A percentile compares a stretch with the other conserved stretches of the same genome.
phyloP scores from a whole-genome alignment of 2,888 invertebrate species.

The Andrena trimmerana region DNA sequence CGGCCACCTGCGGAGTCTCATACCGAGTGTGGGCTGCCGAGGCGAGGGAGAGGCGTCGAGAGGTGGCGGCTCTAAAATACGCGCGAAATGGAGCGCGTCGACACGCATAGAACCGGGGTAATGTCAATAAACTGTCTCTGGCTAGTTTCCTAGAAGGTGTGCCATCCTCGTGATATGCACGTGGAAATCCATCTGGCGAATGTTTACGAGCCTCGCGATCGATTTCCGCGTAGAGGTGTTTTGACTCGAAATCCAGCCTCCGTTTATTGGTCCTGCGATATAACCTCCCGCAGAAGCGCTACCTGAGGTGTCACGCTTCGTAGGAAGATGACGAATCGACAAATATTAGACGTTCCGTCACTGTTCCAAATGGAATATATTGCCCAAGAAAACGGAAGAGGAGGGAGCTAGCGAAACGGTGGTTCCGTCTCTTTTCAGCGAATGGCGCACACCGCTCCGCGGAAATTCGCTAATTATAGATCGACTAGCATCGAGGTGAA shows the following conservation, averaged over 20 bases:
- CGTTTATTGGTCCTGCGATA: neutral
- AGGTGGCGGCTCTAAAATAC: slow-evolving; percentile 14
- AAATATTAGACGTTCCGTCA: neutral
- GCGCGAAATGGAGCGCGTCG: slow-evolving; percentile 15
- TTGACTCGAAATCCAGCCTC: neutral
- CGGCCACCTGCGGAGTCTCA: slow-evolving; percentile 60
- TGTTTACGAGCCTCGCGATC: slow-evolving; percentile 59
- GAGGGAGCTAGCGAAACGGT: slow-evolving; percentile 6
- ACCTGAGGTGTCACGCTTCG: too few relatives aligned
- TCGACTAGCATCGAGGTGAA: slow-evolving; percentile 62
- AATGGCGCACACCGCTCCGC: slow-evolving; percentile 44
- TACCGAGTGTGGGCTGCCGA: slow-evolving; percentile 37
- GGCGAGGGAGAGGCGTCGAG: slow-evolving; percentile 10
- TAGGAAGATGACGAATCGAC: too few relatives aligned
- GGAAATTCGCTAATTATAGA: slow-evolving; percentile 82
- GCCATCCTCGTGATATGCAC: slow-evolving; percentile 47
- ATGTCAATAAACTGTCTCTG: slow-evolving; percentile 65
- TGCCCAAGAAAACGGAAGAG: slow-evolving; percentile 8
- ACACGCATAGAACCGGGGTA: slow-evolving; percentile 31
- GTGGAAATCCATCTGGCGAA: slow-evolving; percentile 47
- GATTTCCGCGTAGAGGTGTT: slow-evolving; percentile 32
- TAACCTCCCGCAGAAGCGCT: neutral
- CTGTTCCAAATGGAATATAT: neutral
- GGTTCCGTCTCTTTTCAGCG: slow-evolving; percentile 42
- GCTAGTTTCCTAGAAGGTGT: slow-evolving; percentile 57